phyloP scores from a whole-genome alignment of 2,888 invertebrate species.

The Noctua janthe region DNA sequence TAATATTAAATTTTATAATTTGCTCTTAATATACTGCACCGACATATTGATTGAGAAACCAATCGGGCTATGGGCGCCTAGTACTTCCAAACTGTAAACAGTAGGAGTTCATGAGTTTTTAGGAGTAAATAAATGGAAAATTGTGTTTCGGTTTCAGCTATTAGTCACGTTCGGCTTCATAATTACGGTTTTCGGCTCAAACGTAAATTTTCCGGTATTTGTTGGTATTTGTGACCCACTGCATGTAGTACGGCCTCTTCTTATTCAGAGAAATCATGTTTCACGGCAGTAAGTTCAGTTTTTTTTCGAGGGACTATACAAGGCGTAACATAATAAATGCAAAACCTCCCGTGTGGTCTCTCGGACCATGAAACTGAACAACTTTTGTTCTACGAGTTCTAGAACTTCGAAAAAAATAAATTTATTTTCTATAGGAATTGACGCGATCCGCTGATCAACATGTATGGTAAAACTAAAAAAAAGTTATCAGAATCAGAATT shows the following conservation, averaged over 20 bases:
- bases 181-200: slow-evolving; percentile 26
- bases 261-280: neutral
- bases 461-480: no score
- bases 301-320: no score
- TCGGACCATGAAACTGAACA: no score
- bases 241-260: neutral
- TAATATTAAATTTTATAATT: slow-evolving; percentile 32
- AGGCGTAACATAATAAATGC: no score
- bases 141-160: slow-evolving; percentile 20
- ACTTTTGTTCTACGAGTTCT: no score
- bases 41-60: slow-evolving; percentile 58
- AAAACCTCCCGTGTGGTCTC: no score
- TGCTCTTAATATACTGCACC: slow-evolving; percentile 31
- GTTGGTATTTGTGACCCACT: neutral
- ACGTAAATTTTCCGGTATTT: slow-evolving; percentile 11
- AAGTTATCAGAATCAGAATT: no score
- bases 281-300: no score
- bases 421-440: no score
- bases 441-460: no score
- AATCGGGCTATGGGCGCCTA: slow-evolving; percentile 42
- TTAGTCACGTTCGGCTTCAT: slow-evolving; percentile 52
- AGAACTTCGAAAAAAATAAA: no score
- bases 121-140: slow-evolving; percentile 39
- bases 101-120: slow-evolving; percentile 30
- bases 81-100: slow-evolving; percentile 48